phyloP scores from a whole-genome alignment of 1,140 invertebrate genomes.

The Macrobrachium nipponense region DNA sequence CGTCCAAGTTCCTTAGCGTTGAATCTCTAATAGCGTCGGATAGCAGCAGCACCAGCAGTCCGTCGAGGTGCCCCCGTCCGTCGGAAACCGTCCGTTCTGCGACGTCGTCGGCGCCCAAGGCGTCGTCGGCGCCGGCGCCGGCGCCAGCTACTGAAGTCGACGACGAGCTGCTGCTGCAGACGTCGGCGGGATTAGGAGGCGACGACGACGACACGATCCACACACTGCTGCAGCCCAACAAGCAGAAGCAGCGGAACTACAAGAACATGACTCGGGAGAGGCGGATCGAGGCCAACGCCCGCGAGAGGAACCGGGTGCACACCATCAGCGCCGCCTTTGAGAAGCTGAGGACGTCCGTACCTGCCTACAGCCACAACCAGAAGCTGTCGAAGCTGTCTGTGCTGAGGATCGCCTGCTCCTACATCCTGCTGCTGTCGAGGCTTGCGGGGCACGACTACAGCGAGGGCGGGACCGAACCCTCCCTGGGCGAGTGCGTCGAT shows the following conservation, averaged over 20 bases:
- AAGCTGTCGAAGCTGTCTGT: slow-evolving; percentile 93
- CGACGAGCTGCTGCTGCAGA: slow-evolving; percentile 22
- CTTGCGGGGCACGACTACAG: slow-evolving; percentile 77
- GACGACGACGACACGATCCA: slow-evolving; percentile 44
- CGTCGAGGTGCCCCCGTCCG: slow-evolving; percentile 18
- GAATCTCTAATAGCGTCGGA: slow-evolving; percentile 58
- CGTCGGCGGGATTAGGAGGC: slow-evolving; percentile 14
- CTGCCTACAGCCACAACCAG: slow-evolving; percentile 91
- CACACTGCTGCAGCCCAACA: slow-evolving; percentile 54
- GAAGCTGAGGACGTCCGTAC: slow-evolving; percentile 83
- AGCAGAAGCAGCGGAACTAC: slow-evolving; percentile 84
- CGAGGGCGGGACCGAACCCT: slow-evolving; percentile 70
- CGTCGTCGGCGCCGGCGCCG: slow-evolving; percentile 8
- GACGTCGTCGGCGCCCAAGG: slow-evolving; percentile 1
- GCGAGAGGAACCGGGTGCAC: slow-evolving; percentile 91
- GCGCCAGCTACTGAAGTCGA: not conserved
- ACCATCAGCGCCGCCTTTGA: slow-evolving; percentile 96
- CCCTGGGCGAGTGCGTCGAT: slow-evolving; percentile 83
- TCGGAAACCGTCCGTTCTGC: not conserved
- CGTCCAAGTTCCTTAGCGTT: slow-evolving; percentile 63
- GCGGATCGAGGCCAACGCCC: slow-evolving; percentile 91
- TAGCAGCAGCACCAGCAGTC: too few relatives aligned
- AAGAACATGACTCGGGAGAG: slow-evolving; percentile 95
- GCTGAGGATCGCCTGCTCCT: slow-evolving; percentile 88
- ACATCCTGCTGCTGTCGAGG: slow-evolving; percentile 85